Evolutionary conservation across 2,888 invertebrate species (phyloP), one percentile per base, ranked within the genome.

Genomic region (Aspidiotus destructor): DNA sequence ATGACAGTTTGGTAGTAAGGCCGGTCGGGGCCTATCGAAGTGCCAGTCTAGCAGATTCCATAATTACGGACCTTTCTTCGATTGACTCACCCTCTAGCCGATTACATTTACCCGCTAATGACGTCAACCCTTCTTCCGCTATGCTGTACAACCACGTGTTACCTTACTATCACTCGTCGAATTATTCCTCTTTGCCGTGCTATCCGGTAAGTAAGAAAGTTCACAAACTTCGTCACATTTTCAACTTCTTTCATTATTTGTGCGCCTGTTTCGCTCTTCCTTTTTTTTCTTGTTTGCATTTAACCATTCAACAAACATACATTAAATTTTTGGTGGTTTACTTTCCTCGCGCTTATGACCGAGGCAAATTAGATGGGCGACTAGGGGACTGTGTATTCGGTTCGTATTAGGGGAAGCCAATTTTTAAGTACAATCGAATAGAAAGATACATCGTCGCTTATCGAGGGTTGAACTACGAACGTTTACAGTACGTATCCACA

Each of bases 121-220:
- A 67, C 58, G 60, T 67, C 67, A 48, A 67, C 52, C 58, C 67
- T 41, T 67, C 60, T 44, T 52, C 67, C 16, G 48, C 65, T 17
- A 67, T 67, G 67, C 58, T 67, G n/a, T 67, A 67, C 67, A 67
- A 67, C 48, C 67, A 67, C 41, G 57, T 67, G 42, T 60, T 67
- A 58, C 67, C 67, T n/a, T 60, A 67, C 44, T 67, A 67, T 16
- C 67, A 67, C 57, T 67, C 67, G 8, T 67, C 67, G 8, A 67
- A 67, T 48, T 67, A 67, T 48, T 58, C 67, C 17, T 67, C 67
- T 7, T 52, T 67, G 48, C 48, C 67, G 13, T 67, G 67, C 60
- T 67, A 67, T 41, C 48, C 67, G 67, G 67, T 67, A 58, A 67
- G 67, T 67, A 48, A 44, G 17, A 11, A 11, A 60, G 28, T 15